These are phyloP conservation scores for Hylyphantes graminicola DNA, from an alignment of 1,140 invertebrate genomes.

Conservation along the genomic window DNA sequence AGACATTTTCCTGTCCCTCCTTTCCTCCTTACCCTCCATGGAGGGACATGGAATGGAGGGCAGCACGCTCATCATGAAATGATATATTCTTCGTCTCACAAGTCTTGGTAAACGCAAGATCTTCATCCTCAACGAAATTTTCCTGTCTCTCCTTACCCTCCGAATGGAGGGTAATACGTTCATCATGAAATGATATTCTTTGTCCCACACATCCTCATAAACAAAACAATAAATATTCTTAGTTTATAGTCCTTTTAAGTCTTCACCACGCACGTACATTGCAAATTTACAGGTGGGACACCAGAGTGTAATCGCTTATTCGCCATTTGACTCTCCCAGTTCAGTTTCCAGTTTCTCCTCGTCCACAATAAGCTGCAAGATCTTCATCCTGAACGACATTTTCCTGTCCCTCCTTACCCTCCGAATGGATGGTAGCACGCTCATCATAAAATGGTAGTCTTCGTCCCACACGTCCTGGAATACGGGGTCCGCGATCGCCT, in stretches of 20 bases:
- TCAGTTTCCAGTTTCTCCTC: slow-evolving; percentile 12
- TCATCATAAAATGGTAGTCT: slow-evolving; percentile 30
- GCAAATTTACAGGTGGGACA: too few relatives aligned
- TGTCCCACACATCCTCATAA: not conserved
- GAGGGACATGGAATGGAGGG: too few relatives aligned
- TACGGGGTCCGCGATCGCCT: not conserved
- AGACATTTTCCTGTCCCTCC: not conserved
- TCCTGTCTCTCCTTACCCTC: not conserved
- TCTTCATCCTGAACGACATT: slow-evolving; percentile 17
- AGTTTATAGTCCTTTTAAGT: too few relatives aligned
- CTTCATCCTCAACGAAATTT: slow-evolving; percentile 20
- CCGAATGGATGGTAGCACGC: slow-evolving; percentile 11
- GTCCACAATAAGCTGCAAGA: slow-evolving; percentile 18
- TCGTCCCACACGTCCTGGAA: slow-evolving; percentile 3
- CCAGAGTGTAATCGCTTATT: too few relatives aligned
- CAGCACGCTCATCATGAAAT: slow-evolving; percentile 19
- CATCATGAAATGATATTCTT: slow-evolving; percentile 30
- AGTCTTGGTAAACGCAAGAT: too few relatives aligned
- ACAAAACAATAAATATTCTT: too few relatives aligned
- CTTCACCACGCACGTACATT: too few relatives aligned
- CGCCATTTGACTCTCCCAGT: too few relatives aligned
- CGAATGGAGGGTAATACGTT: slow-evolving; percentile 13
- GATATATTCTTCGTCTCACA: too few relatives aligned
- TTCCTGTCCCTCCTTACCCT: slow-evolving; percentile 1
- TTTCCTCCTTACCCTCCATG: not conserved